Base-by-base conservation (phyloP, 2,888 invertebrate species). In the Lysandra bellargus region DNA sequence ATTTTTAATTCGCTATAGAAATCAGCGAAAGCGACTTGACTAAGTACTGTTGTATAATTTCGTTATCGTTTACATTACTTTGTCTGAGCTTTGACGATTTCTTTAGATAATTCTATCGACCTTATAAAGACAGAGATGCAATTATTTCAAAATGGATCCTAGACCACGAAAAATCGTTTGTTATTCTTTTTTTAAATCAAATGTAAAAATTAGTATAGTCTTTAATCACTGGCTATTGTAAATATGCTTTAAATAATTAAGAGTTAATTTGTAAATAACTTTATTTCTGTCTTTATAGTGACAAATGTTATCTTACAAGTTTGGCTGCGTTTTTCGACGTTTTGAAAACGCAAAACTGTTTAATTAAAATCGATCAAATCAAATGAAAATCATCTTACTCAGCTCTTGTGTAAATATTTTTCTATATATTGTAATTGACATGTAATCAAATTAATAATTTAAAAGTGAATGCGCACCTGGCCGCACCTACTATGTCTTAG, bases 101-200 rank as follows among this genome's bases (percentile, higher is more conserved):
- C 33, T 2, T 69, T 69, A 37, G 69, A 37, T 69, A 17, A 17
- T 14, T 30, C 33, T 61, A 23, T 61, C 12, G 12, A 1, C 14
- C 61, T 69, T 33, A 69, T 69, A 69, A 69, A 69, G 69, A 69
- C 37, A 69, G 69, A 14, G 14, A 69, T 69, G 33, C 14, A 69
- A 69, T 64, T 64, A 64, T 69, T 69, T 64, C 9, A 12, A 64
- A 30, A 64, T 64, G 9, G 9, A 61, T 23, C 17, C 17, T 57
- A 57, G 57, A 69, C 69, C 69, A 69, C 14, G 14, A 33, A 37
- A 69, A 69, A 37, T 69, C 33, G 4, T 33, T 33, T 69, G 69
- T 33, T 69, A 23, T 14, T 69, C 12, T 69, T 12, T 64, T 23
- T 69, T 69, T 33, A 14, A 69, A 17, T 33, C 30, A 17, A 33